Percentiles rank a stretch among this genome's conserved stretches.
Evolutionary conservation across 2,113 vertebrate genomes (phyloP).

Genomic region (Passer montanus): DNA sequence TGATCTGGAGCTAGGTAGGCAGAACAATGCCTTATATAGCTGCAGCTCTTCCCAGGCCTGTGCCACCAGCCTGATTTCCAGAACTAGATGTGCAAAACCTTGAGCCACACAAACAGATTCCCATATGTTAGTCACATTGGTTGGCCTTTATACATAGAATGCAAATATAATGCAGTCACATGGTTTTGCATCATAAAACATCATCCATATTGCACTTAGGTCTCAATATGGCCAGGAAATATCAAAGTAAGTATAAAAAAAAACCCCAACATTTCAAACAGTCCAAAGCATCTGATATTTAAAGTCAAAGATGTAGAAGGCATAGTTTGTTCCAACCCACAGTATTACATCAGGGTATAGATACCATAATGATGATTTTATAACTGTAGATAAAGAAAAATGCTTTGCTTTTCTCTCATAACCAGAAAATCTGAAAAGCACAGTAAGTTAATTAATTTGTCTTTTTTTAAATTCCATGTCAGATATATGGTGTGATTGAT

Average conservation of each 20-base stretch:
- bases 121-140: neutral
- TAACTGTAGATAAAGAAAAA: neutral
- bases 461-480: neutral
- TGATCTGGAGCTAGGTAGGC: neutral
- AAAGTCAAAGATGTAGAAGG: neutral
- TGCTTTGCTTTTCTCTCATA: neutral
- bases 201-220: neutral
- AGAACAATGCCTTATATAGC: neutral
- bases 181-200: neutral
- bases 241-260: neutral
- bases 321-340: neutral
- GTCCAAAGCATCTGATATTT: neutral
- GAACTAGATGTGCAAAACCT: neutral
- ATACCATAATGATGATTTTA: neutral
- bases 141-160: neutral
- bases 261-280: neutral
- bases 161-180: neutral
- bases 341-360: neutral
- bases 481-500: neutral
- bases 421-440: neutral
- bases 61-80: neutral
- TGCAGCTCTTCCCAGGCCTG: neutral
- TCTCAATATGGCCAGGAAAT: neutral
- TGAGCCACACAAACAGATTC: neutral
- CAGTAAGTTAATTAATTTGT: neutral